Evolutionary conservation across 1,140 invertebrate species (phyloP).

Genomic region (Yoshiicerus persimilis): DNA sequence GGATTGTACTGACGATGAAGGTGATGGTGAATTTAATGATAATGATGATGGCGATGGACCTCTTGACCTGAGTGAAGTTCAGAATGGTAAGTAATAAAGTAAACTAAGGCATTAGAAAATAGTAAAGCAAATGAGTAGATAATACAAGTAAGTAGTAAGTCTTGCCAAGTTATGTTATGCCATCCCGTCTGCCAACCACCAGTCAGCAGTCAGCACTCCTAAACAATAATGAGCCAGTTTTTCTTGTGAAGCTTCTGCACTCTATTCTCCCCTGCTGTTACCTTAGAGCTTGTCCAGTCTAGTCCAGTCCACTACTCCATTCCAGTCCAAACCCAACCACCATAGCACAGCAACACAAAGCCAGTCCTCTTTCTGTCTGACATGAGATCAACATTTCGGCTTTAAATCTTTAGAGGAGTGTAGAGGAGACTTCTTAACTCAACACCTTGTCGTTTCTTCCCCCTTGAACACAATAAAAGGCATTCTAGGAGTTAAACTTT

Average conservation of each 20-base stretch:
- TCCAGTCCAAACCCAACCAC: neutral
- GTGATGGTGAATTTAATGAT: conserved; percentile 35
- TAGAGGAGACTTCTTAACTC: neutral
- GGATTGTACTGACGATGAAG: conserved; percentile 29
- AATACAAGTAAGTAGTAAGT: neutral
- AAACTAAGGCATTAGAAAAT: neutral
- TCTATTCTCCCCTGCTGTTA: conserved; percentile 13
- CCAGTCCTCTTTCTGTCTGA: neutral
- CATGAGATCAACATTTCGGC: neutral
- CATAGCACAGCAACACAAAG: too few relatives aligned
- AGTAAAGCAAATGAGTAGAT: neutral
- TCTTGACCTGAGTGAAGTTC: conserved; percentile 47
- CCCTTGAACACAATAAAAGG: neutral
- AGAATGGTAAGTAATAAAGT: conserved; percentile 41
- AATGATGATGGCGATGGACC: conserved; percentile 38
- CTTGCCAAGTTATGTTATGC: neutral
- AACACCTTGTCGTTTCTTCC: neutral
- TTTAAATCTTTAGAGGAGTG: neutral
- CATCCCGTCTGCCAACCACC: neutral
- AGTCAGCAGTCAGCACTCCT: neutral
- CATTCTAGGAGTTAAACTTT: neutral
- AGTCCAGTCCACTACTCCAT: neutral
- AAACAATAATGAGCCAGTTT: conserved; percentile 16
- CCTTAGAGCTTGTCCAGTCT: neutral
- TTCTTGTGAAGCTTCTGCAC: conserved; percentile 11